Base-by-base conservation (phyloP, 2,113 vertebrate species). In the Gnathonemus echidnorhynchus region DNA sequence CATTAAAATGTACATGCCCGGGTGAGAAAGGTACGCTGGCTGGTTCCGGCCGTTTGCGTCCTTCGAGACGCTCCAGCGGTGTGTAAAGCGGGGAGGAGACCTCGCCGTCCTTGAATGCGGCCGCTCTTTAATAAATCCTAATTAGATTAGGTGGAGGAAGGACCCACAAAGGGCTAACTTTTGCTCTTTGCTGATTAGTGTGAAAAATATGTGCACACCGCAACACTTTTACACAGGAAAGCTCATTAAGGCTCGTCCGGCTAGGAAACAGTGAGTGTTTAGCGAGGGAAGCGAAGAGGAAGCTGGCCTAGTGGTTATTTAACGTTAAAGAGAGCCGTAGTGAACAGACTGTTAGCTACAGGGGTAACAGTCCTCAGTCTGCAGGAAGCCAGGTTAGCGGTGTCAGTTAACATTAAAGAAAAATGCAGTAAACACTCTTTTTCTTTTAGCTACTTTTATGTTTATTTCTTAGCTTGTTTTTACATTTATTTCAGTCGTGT, bases 71-170 rank as follows among this genome's bases (percentile, higher is more conserved):
- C n/a, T 80, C 74, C 15, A 19, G 35, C 35, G 15, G 35, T 0
- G 0, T 80, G 74, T 8, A 19, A 42, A 35, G 66, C 66, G 10
- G 13, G 66, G 89, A 90, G 3, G 86, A 58, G 90, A 92, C 90
- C 49, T 24, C 45, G 90, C 92, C 93, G 92, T 92, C 90, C 92
- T 93, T 94, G 89, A 94, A 94, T 92, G 93, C 92, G 90, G 92
- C 90, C 91, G 88, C 92, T 91, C 90, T 94, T 93, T 92, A 93
- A 95, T 94, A 94, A 88, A 94, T 95, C 93, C 90, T 94, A 95
- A 95, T 94, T 94, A 94, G 91, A 93, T 94, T 92, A 93, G 91
- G 92, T 87, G 49, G 70, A 91, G 91, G 35, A 62, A 74, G 5
- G 35, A 21, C 90, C 91, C 91, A 91, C 90, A 90, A 93, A 92